phyloP scores from a whole-genome alignment of 2,113 vertebrate species.

The Suricata suricatta region DNA sequence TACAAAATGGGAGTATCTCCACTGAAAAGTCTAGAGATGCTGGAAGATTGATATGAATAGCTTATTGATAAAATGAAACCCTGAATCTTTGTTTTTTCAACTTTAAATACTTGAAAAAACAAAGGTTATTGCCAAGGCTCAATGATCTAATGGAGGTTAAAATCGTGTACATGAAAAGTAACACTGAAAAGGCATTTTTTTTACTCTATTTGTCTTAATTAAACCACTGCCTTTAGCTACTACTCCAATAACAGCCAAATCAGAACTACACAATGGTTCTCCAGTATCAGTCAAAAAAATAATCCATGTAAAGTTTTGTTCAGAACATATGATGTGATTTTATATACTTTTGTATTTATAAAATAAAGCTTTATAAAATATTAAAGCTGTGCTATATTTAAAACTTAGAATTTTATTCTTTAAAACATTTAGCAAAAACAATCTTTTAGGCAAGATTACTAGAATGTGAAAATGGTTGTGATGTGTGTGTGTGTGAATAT shows the following conservation, averaged over 20 bases:
- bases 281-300: neutral
- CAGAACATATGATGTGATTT: neutral
- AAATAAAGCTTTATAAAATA: neutral
- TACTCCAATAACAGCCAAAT: neutral
- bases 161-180: neutral
- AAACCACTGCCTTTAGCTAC: neutral
- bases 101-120: slow-evolving; percentile 64
- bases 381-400: neutral
- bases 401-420: neutral
- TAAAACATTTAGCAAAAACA: neutral
- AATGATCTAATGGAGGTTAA: neutral
- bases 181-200: neutral
- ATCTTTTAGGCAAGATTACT: neutral
- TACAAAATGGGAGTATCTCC: neutral
- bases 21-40: slow-evolving; percentile 23
- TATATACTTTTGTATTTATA: neutral
- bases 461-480: neutral
- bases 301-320: neutral
- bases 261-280: neutral
- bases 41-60: slow-evolving; percentile 62
- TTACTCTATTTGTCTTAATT: neutral
- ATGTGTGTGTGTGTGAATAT: neutral
- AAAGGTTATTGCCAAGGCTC: slow-evolving; percentile 28
- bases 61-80: slow-evolving; percentile 47
- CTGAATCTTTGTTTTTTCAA: slow-evolving; percentile 41